A percentile compares a stretch with the other conserved stretches of the same genome.
These are phyloP conservation scores for Pseudoips prasinana DNA, from an alignment of 2,888 invertebrate genomes.

Conservation along the genomic window DNA sequence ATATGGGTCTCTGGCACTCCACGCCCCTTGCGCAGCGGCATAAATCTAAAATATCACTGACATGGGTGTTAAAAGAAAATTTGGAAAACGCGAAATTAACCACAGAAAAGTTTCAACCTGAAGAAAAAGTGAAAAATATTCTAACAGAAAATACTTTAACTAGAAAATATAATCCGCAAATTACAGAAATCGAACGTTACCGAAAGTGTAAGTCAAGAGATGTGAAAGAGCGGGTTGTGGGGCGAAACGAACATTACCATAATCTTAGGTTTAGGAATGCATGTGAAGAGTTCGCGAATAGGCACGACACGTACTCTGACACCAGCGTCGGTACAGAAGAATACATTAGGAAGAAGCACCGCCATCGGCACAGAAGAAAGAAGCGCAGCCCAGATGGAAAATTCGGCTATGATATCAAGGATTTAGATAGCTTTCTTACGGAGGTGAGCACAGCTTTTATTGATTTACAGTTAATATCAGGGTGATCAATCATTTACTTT, in stretches of 20 bases:
- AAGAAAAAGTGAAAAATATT: conserved; percentile 39
- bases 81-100: conserved; percentile 65
- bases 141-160: conserved; percentile 39
- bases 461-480: conserved; percentile 4
- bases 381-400: conserved; percentile 54
- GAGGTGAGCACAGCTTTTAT: conserved; percentile 83
- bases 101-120: conserved; percentile 38
- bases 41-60: conserved; percentile 86
- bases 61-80: conserved; percentile 88
- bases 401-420: conserved; percentile 91
- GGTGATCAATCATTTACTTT: conserved; percentile 7
- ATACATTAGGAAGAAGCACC: conserved; percentile 66
- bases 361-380: conserved; percentile 72
- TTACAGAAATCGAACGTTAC: conserved; percentile 49
- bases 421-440: conserved; percentile 89
- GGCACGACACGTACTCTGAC: conserved; percentile 57
- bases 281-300: conserved; percentile 66
- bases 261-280: conserved; percentile 67
- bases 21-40: conserved; percentile 68
- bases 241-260: conserved; percentile 75
- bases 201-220: conserved; percentile 54
- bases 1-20: conserved; percentile 78
- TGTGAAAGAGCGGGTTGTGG: conserved; percentile 57
- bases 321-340: conserved; percentile 69
- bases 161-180: conserved; percentile 43